Base-by-base conservation (phyloP, 2,113 vertebrate species). In the Thinocorus orbignyianus region DNA sequence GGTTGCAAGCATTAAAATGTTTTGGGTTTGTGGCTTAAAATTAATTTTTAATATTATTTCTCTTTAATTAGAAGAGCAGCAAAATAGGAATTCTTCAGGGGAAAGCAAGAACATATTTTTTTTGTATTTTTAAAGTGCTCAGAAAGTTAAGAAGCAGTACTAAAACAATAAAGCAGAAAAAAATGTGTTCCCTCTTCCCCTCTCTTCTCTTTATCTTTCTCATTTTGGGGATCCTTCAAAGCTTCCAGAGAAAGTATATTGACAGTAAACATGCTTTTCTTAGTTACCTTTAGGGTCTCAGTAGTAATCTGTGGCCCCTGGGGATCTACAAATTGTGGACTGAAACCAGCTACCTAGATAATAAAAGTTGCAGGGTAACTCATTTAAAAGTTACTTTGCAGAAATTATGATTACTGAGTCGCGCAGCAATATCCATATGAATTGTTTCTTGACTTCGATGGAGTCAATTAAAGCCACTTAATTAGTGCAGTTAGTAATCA, bases 401-500 rank as follows among this genome's bases (percentile, higher is more conserved):
- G 85, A 78, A 86, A 94, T 68, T n/a, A 60, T 62, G 87, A 83
- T 91, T 57, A 26, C 92, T n/a, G 76, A 82, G 41, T 70, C 71
- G 78, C 58, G 66, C 70, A 93, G 90, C 76, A 77, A 70, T 20
- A 62, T 73, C 44, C n/a, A 19, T 54, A 19, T 6, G 54, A 88
- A 88, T 88, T 87, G 83, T 85, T 89, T 96, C 91, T 71, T 55
- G 69, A 76, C 94, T 97, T 95, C 13, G 24, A 71, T 81, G 35
- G 77, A 94, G 93, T 88, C 95, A 95, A 86, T 96, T 93, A 95
- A 83, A 86, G 72, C 35, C 76, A 62, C 82, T 96, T 96, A 96
- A 96, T 96, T 95, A 94, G 85, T 24, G 55, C 90, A 66, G 68
- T 94, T 94, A 93, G 62, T 86, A 95, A 95, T 95, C 89, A 95